These are phyloP conservation scores for Atherinosoma microstoma DNA, from an alignment of 2,797 vertebrate genomes.

Conservation along the genomic window DNA sequence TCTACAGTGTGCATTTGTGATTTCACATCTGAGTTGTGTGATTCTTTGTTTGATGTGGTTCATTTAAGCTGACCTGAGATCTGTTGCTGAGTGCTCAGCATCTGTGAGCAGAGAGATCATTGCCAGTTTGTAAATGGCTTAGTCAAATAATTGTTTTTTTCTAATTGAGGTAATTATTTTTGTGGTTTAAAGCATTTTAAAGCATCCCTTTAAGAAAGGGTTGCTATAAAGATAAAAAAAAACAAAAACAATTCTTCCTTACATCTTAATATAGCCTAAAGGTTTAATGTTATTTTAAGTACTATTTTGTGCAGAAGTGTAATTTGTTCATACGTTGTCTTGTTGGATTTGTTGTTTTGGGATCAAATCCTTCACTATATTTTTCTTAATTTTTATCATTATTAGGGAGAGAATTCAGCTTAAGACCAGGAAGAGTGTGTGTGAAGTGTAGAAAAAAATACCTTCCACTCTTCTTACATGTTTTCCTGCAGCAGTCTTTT, in stretches of 20 bases:
- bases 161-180: neutral
- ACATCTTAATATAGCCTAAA: neutral
- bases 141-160: neutral
- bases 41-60: too few species aligned
- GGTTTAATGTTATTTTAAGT: neutral
- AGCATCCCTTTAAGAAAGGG: neutral
- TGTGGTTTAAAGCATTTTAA: neutral
- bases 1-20: neutral
- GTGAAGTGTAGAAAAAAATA: constrained; percentile 1
- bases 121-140: too few species aligned
- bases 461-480: neutral
- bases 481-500: neutral
- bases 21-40: too few species aligned
- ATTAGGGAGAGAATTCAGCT: constrained; percentile 9
- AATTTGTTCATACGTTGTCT: constrained; percentile 23
- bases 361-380: constrained; percentile 47
- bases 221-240: neutral
- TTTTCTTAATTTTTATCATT: constrained; percentile 28
- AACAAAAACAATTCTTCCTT: neutral
- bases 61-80: too few species aligned
- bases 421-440: constrained; percentile 6
- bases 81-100: too few species aligned
- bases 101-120: too few species aligned
- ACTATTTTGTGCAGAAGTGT: constrained; percentile 8
- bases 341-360: constrained; percentile 41